These are phyloP conservation scores for Hyles lineata DNA, from an alignment of 2,888 invertebrate genomes.

Conservation along the genomic window DNA sequence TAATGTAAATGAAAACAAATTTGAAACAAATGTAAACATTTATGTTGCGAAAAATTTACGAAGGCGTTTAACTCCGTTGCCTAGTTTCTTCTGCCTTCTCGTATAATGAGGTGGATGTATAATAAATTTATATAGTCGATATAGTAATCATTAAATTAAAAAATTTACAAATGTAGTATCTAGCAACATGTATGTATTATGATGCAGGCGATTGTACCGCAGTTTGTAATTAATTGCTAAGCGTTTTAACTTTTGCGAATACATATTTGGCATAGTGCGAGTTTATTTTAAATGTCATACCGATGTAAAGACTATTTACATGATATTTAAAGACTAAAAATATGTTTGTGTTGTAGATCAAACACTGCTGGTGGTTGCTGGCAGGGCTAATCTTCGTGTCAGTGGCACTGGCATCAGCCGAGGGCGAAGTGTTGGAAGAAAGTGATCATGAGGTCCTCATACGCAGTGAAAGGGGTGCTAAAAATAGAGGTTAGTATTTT, in stretches of 20 bases:
- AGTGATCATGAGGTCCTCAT: conserved; percentile 92
- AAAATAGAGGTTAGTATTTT: conserved; percentile 85
- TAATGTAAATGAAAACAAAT: no score
- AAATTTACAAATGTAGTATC: not conserved
- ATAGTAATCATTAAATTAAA: no score
- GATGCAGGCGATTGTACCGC: not conserved
- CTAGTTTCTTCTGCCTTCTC: no score
- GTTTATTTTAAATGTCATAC: not conserved
- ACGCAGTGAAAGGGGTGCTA: conserved; percentile 91
- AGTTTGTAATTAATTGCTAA: not conserved
- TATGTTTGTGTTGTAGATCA: conserved; percentile 51
- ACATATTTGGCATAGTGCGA: conserved; percentile 3
- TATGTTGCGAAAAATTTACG: no score
- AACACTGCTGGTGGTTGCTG: conserved; percentile 73
- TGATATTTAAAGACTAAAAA: not conserved
- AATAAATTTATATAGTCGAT: no score
- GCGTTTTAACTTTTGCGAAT: conserved; percentile 8
- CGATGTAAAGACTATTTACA: no score
- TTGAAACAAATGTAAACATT: no score
- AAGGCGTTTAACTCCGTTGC: no score
- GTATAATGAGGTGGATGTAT: no score
- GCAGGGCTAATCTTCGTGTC: conserved; percentile 80
- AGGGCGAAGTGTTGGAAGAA: conserved; percentile 92
- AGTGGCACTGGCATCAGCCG: conserved; percentile 79
- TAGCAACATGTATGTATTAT: not conserved